Percentiles rank a stretch among this genome's conserved stretches.
Evolutionary conservation across 1,140 invertebrate genomes (phyloP).

Genomic region (Protaetia brevitarsis): DNA sequence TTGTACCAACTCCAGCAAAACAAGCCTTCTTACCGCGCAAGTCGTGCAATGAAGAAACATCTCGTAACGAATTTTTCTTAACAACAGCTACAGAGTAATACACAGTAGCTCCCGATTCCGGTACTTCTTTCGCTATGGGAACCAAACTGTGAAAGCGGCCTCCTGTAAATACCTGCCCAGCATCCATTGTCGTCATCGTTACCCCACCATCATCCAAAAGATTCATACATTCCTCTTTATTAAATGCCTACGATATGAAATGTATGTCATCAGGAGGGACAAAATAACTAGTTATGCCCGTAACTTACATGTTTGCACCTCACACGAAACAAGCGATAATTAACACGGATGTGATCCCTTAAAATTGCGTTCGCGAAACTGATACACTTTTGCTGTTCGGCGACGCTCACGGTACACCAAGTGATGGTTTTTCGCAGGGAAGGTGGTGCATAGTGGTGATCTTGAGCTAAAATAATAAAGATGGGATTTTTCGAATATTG

Average conservation of each 20-base stretch:
- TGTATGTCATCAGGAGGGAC: not conserved
- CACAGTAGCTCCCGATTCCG: constrained; percentile 57
- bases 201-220: constrained; percentile 73
- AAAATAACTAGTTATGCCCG: not conserved
- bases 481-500: not conserved
- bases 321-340: constrained; percentile 60
- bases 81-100: constrained; percentile 86
- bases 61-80: constrained; percentile 61
- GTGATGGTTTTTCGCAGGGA: constrained; percentile 43
- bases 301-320: constrained; percentile 59
- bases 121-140: constrained; percentile 79
- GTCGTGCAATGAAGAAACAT: constrained; percentile 63
- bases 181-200: constrained; percentile 83
- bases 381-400: constrained; percentile 74
- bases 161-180: constrained; percentile 89
- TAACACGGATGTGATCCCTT: constrained; percentile 62
- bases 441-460: constrained; percentile 26
- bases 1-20: constrained; percentile 84
- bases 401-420: constrained; percentile 75
- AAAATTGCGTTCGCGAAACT: constrained; percentile 65
- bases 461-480: constrained; percentile 25
- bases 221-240: constrained; percentile 80
- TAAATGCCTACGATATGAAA: constrained; percentile 56
- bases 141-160: constrained; percentile 90
- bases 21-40: constrained; percentile 78